A percentile compares a stretch with the other conserved stretches of the same genome.
Evolutionary conservation across 1,140 invertebrate species (phyloP).

Genomic region (Colletes latitarsis): DNA sequence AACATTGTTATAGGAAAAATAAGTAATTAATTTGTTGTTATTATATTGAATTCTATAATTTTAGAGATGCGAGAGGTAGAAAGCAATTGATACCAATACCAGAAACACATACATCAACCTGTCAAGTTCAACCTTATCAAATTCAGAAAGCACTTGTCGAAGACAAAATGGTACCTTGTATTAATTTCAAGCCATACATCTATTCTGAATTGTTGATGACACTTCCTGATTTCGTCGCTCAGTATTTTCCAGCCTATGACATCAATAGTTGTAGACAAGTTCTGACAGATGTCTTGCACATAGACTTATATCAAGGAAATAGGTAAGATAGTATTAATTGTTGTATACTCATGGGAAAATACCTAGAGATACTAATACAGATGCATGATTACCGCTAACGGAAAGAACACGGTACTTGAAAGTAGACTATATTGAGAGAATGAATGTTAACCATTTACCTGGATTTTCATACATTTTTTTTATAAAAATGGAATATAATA

Average conservation of each 20-base stretch:
- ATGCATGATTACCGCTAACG: too few species aligned
- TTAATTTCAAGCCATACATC: constrained; percentile 92
- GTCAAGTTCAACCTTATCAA: constrained; percentile 85
- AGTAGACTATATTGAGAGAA: too few species aligned
- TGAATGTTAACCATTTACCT: too few species aligned
- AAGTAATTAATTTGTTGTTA: not conserved
- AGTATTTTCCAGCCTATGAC: constrained; percentile 89
- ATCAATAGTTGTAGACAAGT: constrained; percentile 88
- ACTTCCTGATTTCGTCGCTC: constrained; percentile 88
- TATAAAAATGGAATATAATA: too few species aligned
- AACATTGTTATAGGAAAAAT: not conserved
- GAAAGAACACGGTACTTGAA: too few species aligned
- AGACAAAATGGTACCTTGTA: constrained; percentile 90
- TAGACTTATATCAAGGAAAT: constrained; percentile 91
- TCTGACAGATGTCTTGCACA: constrained; percentile 87
- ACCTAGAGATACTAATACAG: too few species aligned
- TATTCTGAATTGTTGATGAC: constrained; percentile 91
- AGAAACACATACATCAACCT: constrained; percentile 82
- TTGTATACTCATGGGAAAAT: too few species aligned
- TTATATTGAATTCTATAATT: constrained; percentile 40
- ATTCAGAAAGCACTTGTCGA: constrained; percentile 90
- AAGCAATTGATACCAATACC: constrained; percentile 85
- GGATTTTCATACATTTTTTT: too few species aligned
- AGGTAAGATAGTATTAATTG: constrained; percentile 82
- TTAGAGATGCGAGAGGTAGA: constrained; percentile 75